Conservation (phyloP, 2,797 vertebrate species). For the Phalloptychus januarius region DNA sequence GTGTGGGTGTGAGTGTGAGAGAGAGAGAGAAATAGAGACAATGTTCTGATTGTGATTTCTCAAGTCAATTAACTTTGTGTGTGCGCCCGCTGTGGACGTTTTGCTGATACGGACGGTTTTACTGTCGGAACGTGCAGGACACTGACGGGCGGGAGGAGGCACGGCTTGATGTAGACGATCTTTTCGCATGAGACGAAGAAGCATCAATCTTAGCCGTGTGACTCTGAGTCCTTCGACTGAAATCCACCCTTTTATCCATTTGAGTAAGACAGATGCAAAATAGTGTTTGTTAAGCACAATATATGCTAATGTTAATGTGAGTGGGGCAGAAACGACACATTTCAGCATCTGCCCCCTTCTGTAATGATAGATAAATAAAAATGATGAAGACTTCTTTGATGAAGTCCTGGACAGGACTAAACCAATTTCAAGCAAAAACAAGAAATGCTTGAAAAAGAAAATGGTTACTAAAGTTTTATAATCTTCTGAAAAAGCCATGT, state of each 20-base stretch:
- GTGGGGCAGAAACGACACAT: slow-evolving; percentile 39
- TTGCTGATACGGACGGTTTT: slow-evolving; percentile 74
- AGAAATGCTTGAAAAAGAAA: neutral
- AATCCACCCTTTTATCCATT: slow-evolving; percentile 42
- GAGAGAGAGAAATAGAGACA: slow-evolving; percentile 54
- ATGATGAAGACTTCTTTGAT: neutral
- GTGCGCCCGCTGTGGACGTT: slow-evolving; percentile 38
- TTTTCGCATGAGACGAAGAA: slow-evolving; percentile 69
- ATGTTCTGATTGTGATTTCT: slow-evolving; percentile 77
- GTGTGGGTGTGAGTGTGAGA: slow-evolving; percentile 17
- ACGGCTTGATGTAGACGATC: slow-evolving; percentile 65
- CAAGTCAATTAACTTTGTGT: slow-evolving; percentile 78
- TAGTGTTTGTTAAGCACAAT: slow-evolving; percentile 35
- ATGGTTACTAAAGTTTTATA: neutral
- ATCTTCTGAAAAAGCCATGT: too few relatives aligned
- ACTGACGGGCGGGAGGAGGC: slow-evolving; percentile 37
- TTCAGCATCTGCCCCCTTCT: slow-evolving; percentile 49
- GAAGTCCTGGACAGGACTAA: neutral
- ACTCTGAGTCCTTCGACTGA: slow-evolving; percentile 41
- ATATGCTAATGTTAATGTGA: slow-evolving; percentile 35
- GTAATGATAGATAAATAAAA: neutral
- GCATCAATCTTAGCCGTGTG: slow-evolving; percentile 74
- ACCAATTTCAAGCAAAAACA: neutral
- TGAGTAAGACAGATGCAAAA: slow-evolving; percentile 37
- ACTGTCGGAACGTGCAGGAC: slow-evolving; percentile 47